Evolutionary conservation across 2,888 invertebrate genomes (phyloP).

Genomic region (Slavum lentiscoides): DNA sequence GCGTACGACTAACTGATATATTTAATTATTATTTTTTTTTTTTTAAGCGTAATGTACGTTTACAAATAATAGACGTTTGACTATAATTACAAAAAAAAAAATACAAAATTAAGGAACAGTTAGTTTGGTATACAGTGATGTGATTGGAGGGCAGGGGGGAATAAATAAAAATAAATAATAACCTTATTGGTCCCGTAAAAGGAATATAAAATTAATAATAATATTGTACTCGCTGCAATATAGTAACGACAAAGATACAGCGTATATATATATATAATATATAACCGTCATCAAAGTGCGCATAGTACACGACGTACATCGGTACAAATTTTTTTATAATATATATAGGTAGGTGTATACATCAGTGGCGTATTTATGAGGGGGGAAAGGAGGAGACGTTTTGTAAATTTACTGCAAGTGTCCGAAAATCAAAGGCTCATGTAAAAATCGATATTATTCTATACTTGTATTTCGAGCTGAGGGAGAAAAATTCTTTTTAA

Average conservation of each 20-base stretch:
- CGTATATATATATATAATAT: too few species aligned
- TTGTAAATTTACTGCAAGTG: too few species aligned
- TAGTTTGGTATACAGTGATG: slow-evolving; percentile 47
- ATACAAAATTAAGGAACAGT: slow-evolving; percentile 35
- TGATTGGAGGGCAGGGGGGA: background rate
- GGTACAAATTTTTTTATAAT: too few species aligned
- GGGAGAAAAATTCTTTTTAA: too few species aligned
- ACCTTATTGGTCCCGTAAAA: slow-evolving; percentile 22
- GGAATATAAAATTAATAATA: slow-evolving; percentile 9
- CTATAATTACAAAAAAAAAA: slow-evolving; percentile 26
- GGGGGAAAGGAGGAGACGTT: too few species aligned
- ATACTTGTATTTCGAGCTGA: too few species aligned
- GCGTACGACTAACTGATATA: background rate
- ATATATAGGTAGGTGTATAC: too few species aligned
- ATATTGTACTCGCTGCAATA: slow-evolving; percentile 27
- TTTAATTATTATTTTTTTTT: slow-evolving; percentile 1
- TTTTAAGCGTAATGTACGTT: slow-evolving; percentile 20
- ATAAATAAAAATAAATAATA: slow-evolving; percentile 30
- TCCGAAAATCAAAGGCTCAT: too few species aligned
- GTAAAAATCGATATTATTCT: too few species aligned
- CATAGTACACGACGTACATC: too few species aligned
- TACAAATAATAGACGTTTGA: slow-evolving; percentile 30
- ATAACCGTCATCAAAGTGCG: too few species aligned
- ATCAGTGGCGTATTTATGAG: too few species aligned
- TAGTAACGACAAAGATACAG: slow-evolving; percentile 22